Percentiles rank a stretch among this genome's conserved stretches.
Conservation (phyloP, 2,797 vertebrate species). For the Galago senegalensis region DNA sequence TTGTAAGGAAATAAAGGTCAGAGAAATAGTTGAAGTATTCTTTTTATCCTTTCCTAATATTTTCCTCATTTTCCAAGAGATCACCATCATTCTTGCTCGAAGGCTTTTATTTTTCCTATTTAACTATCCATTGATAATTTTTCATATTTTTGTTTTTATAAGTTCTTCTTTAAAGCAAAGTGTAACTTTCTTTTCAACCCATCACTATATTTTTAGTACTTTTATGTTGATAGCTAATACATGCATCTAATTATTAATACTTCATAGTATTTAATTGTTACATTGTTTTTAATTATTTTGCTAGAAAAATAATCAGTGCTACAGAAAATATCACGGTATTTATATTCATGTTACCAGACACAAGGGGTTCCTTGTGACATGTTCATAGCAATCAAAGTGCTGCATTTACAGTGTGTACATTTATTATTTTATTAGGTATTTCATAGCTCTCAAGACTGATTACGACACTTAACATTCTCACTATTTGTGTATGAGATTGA, state of each 20-base stretch:
- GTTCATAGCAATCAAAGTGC: background rate
- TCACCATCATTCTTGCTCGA: background rate
- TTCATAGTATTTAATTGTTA: background rate
- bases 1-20: background rate
- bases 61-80: background rate
- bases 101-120: background rate
- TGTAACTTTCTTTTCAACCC: background rate
- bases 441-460: background rate
- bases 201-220: background rate
- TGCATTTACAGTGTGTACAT: background rate
- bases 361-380: background rate
- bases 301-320: background rate
- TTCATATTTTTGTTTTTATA: background rate
- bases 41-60: background rate
- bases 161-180: background rate
- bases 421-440: background rate
- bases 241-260: background rate
- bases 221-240: background rate
- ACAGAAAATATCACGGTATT: background rate
- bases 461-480: background rate
- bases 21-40: background rate
- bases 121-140: background rate
- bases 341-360: background rate
- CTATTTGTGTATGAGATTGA: background rate
- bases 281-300: background rate